Percentiles rank a stretch among this genome's conserved stretches.
phyloP scores from a whole-genome alignment of 2,888 invertebrate species.

The Lamellibrachia satsuma region DNA sequence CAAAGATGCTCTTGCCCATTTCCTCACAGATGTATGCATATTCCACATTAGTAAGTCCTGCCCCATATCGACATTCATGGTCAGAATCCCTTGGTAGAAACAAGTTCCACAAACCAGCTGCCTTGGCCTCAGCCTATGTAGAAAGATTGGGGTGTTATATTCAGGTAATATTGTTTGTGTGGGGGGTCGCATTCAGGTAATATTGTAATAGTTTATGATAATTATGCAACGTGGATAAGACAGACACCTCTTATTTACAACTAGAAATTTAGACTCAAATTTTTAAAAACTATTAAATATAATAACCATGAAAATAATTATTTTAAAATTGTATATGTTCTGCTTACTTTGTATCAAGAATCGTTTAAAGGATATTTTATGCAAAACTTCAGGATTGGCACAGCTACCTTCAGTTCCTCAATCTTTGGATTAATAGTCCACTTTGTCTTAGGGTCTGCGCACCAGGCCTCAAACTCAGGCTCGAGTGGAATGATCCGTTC shows the following conservation, averaged over 20 bases:
- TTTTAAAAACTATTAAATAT: neutral
- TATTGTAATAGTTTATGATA: too few species aligned
- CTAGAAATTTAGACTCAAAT: neutral
- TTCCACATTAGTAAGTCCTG: conserved; percentile 67
- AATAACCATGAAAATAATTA: neutral
- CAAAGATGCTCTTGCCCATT: conserved; percentile 63
- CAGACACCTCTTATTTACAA: neutral
- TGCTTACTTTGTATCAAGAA: neutral
- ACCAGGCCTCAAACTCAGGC: conserved; percentile 52
- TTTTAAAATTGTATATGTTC: neutral
- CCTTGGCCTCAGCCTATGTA: conserved; percentile 61
- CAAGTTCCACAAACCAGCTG: conserved; percentile 66
- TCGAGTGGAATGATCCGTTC: conserved; percentile 65
- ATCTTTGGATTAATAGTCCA: conserved; percentile 64
- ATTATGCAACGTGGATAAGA: neutral
- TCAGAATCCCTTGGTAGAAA: conserved; percentile 64
- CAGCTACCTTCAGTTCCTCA: conserved; percentile 61
- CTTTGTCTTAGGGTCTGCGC: conserved; percentile 44
- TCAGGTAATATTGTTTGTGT: neutral
- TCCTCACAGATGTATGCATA: conserved; percentile 68
- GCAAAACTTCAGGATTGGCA: neutral
- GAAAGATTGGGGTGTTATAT: neutral
- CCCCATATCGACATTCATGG: conserved; percentile 55
- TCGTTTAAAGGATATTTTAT: neutral
- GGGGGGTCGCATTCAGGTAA: neutral